A percentile compares a stretch with the other conserved stretches of the same genome.
phyloP scores from a whole-genome alignment of 2,888 invertebrate genomes.

The Tuberolachnus salignus region DNA sequence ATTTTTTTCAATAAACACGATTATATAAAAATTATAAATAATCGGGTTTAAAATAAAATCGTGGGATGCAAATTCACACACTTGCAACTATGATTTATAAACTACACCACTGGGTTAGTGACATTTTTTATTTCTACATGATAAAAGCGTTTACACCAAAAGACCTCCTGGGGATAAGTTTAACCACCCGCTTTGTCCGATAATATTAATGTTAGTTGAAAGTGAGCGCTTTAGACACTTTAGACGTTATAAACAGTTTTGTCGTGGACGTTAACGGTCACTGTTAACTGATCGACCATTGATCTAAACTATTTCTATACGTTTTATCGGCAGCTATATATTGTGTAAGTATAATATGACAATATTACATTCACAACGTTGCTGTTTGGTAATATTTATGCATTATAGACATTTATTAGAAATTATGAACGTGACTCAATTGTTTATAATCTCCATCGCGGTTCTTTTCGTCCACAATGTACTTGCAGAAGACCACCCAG shows the following conservation, averaged over 20 bases:
- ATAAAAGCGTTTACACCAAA: slow-evolving; percentile 18
- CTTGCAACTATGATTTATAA: no score
- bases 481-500: slow-evolving; percentile 61
- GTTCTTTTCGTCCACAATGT: slow-evolving; percentile 28
- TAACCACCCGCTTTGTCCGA: slow-evolving; percentile 13
- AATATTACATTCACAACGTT: not conserved
- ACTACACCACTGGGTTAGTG: not conserved
- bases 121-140: slow-evolving; percentile 18
- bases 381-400: not conserved
- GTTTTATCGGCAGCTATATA: not conserved
- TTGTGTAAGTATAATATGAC: slow-evolving; percentile 5
- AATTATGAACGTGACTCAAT: slow-evolving; percentile 44
- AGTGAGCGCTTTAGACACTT: slow-evolving; percentile 14
- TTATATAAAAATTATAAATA: not conserved
- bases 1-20: not conserved
- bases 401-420: slow-evolving; percentile 7
- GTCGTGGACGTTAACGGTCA: slow-evolving; percentile 45
- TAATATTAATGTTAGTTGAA: slow-evolving; percentile 7
- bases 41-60: not conserved
- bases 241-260: slow-evolving; percentile 45
- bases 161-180: slow-evolving; percentile 38
- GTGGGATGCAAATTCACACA: no score
- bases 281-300: slow-evolving; percentile 4
- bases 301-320: slow-evolving; percentile 3
- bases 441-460: slow-evolving; percentile 36